phyloP scores from a whole-genome alignment of 2,113 vertebrate species.

The Hypanus sabinus region DNA sequence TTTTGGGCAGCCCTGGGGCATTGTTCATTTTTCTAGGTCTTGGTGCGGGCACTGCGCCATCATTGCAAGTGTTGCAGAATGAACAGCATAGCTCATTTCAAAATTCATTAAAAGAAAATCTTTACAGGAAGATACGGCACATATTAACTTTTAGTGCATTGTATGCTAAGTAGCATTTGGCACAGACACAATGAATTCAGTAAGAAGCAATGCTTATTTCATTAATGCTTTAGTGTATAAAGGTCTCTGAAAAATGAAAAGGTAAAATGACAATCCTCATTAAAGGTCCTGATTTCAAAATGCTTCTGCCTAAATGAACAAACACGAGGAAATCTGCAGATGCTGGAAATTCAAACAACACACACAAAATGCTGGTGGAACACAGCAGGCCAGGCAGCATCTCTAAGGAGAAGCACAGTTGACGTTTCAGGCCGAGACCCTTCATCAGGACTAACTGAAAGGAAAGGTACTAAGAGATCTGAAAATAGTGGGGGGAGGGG shows the following conservation, averaged over 20 bases:
- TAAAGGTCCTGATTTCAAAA: not conserved
- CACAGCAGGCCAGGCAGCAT: too few species aligned
- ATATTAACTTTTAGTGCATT: not conserved
- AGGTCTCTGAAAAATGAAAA: not conserved
- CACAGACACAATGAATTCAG: not conserved
- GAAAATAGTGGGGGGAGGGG: too few species aligned
- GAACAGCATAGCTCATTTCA: not conserved
- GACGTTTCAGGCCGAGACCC: too few species aligned
- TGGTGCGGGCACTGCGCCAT: not conserved
- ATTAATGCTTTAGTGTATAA: not conserved
- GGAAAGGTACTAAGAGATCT: too few species aligned
- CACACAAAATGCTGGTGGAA: too few species aligned
- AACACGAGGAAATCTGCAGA: too few species aligned
- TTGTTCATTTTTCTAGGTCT: not conserved
- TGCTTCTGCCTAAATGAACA: not conserved
- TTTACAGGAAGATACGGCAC: not conserved
- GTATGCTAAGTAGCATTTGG: not conserved
- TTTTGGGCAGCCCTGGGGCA: not conserved
- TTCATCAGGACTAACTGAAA: too few species aligned
- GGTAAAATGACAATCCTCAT: not conserved
- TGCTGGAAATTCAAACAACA: too few species aligned
- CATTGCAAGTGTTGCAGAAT: not conserved
- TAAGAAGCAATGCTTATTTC: constrained; percentile 1
- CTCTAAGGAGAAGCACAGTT: too few species aligned
- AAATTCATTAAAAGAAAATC: not conserved